phyloP scores from a whole-genome alignment of 1,140 invertebrate species.

The Psix sp. region DNA sequence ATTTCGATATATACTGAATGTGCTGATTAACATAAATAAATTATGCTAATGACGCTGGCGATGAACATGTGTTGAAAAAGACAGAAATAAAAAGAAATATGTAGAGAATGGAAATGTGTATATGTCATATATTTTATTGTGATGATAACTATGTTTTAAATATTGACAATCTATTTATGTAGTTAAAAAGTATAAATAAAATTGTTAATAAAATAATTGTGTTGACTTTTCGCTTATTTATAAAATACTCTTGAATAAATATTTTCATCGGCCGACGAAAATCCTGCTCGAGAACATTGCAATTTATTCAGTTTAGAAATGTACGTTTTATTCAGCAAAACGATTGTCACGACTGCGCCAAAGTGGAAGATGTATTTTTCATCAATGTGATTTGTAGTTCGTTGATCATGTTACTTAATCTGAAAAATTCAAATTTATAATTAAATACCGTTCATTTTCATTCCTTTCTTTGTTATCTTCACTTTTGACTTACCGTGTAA shows the following conservation, averaged over 20 bases:
- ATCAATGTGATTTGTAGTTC: constrained; percentile 10
- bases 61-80: constrained; percentile 28
- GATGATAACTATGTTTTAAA: constrained; percentile 50
- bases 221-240: not conserved
- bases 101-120: constrained; percentile 44
- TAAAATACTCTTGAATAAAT: no score
- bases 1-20: constrained; percentile 42
- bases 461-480: not conserved
- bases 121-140: constrained; percentile 52
- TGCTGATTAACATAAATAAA: constrained; percentile 11
- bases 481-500: no score
- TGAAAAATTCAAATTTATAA: constrained; percentile 10
- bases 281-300: not conserved
- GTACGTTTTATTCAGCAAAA: no score
- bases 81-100: constrained; percentile 13
- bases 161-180: constrained; percentile 55
- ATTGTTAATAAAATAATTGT: constrained; percentile 46
- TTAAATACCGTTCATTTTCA: constrained; percentile 8
- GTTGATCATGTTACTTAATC: constrained; percentile 1
- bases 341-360: constrained; percentile 2
- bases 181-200: constrained; percentile 45
- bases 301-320: not conserved
- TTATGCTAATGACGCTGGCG: constrained; percentile 15
- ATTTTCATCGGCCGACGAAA: no score
- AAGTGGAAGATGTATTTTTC: not conserved